Conservation (phyloP, 2,888 invertebrate species). For the Gibbula magus region DNA sequence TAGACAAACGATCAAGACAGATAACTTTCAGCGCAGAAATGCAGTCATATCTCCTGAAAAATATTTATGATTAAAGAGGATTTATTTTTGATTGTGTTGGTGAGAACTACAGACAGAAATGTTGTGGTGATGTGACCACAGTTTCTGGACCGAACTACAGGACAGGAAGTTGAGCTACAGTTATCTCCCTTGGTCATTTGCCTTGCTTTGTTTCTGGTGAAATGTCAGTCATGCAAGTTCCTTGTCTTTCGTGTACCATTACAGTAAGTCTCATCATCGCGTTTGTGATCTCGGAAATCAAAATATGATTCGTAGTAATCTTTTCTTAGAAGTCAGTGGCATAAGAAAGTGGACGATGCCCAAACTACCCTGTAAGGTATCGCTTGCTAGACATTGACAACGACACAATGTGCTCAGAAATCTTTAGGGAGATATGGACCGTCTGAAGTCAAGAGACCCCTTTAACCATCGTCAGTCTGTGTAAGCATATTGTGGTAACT, state of each 20-base stretch:
- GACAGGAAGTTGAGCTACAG: not conserved
- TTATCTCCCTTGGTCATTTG: constrained; percentile 15
- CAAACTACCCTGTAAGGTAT: not conserved
- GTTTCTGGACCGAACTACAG: not conserved
- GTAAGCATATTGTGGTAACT: not conserved
- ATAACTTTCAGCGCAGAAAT: not conserved
- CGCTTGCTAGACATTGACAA: not conserved
- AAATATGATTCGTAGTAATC: too few species aligned
- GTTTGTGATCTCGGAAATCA: not conserved
- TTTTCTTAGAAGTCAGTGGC: too few species aligned
- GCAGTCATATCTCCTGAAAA: not conserved
- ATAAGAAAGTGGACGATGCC: too few species aligned
- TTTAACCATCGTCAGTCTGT: not conserved
- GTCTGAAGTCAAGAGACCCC: constrained; percentile 1
- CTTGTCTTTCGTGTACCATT: constrained; percentile 11
- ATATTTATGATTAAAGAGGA: not conserved
- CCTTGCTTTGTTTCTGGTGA: constrained; percentile 8
- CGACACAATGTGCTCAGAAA: not conserved
- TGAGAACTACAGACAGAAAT: not conserved
- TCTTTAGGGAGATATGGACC: constrained; percentile 8
- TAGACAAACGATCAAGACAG: not conserved
- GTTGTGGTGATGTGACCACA: not conserved
- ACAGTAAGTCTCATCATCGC: constrained; percentile 7
- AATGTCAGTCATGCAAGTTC: constrained; percentile 11
- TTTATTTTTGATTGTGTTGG: constrained; percentile 8